These are phyloP conservation scores for Watsonalla cultraria DNA, from an alignment of 2,888 invertebrate species.

Conservation along the genomic window DNA sequence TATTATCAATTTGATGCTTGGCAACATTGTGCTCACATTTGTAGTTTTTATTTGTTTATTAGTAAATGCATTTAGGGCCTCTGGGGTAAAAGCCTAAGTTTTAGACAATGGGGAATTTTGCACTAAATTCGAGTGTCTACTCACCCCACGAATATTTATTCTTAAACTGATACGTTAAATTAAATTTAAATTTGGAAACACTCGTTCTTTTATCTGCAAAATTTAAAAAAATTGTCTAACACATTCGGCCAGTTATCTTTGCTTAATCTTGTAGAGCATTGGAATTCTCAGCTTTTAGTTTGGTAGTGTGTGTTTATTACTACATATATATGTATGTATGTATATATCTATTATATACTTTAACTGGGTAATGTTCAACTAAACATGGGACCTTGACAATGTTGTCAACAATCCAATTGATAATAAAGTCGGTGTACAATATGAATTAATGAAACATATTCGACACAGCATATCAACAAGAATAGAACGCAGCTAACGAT, in stretches of 20 bases:
- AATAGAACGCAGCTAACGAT: slow-evolving; percentile 71
- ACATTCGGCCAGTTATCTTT: slow-evolving; percentile 47
- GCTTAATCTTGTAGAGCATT: slow-evolving; percentile 58
- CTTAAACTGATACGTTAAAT: too few relatives aligned
- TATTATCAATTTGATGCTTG: slow-evolving; percentile 79
- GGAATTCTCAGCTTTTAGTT: slow-evolving; percentile 60
- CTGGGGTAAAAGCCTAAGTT: slow-evolving; percentile 19
- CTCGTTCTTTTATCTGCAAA: not conserved
- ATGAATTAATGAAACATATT: slow-evolving; percentile 46
- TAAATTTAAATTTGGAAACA: too few relatives aligned
- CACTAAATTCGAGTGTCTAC: not conserved
- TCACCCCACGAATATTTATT: too few relatives aligned
- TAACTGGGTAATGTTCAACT: slow-evolving; percentile 29
- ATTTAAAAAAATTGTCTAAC: not conserved
- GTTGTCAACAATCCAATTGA: slow-evolving; percentile 76
- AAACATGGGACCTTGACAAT: slow-evolving; percentile 52
- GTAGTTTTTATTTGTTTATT: slow-evolving; percentile 33
- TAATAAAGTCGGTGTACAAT: slow-evolving; percentile 54
- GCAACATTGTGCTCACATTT: slow-evolving; percentile 77
- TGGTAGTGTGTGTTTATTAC: slow-evolving; percentile 64
- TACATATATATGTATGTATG: slow-evolving; percentile 38
- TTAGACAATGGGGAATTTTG: not conserved
- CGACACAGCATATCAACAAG: slow-evolving; percentile 75
- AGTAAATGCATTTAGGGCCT: slow-evolving; percentile 36
- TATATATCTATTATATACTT: slow-evolving; percentile 41